Percentiles rank a stretch among this genome's conserved stretches.
Evolutionary conservation across 2,113 vertebrate species (phyloP).

Genomic region (Nansenia antarctica): DNA sequence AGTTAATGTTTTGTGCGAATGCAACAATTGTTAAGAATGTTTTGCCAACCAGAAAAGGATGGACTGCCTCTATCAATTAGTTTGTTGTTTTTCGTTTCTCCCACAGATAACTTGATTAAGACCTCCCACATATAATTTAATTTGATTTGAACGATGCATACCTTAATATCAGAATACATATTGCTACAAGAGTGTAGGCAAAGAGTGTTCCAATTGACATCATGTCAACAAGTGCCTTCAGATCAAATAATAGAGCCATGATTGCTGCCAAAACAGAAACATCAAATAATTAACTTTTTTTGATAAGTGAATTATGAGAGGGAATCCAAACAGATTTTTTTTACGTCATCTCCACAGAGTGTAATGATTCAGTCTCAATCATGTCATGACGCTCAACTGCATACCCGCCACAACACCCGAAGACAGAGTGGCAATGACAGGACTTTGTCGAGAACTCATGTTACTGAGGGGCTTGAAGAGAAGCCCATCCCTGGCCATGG

Average conservation of each 20-base stretch:
- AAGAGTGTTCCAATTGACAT: constrained; percentile 96
- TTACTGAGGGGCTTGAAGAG: constrained; percentile 85
- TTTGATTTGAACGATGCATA: too few species aligned
- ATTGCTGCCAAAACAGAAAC: constrained; percentile 72
- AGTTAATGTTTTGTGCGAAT: too few species aligned
- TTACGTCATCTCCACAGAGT: too few species aligned
- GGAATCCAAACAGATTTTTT: too few species aligned
- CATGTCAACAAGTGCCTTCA: constrained; percentile 90
- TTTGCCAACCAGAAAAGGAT: too few species aligned
- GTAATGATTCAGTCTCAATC: neutral
- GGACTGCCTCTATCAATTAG: too few species aligned
- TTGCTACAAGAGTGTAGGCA: constrained; percentile 90
- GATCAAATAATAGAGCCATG: constrained; percentile 90
- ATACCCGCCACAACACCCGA: constrained; percentile 87
- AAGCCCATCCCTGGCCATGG: constrained; percentile 93
- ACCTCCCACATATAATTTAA: too few species aligned
- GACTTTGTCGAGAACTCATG: constrained; percentile 81
- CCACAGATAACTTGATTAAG: too few species aligned
- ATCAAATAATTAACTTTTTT: neutral
- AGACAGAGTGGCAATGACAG: constrained; percentile 82
- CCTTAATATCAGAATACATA: constrained; percentile 95
- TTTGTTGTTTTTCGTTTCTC: too few species aligned
- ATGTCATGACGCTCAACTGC: neutral
- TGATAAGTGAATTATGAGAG: neutral
- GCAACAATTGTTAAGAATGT: too few species aligned